phyloP scores from a whole-genome alignment of 2,888 invertebrate genomes.

The Syritta pipiens region DNA sequence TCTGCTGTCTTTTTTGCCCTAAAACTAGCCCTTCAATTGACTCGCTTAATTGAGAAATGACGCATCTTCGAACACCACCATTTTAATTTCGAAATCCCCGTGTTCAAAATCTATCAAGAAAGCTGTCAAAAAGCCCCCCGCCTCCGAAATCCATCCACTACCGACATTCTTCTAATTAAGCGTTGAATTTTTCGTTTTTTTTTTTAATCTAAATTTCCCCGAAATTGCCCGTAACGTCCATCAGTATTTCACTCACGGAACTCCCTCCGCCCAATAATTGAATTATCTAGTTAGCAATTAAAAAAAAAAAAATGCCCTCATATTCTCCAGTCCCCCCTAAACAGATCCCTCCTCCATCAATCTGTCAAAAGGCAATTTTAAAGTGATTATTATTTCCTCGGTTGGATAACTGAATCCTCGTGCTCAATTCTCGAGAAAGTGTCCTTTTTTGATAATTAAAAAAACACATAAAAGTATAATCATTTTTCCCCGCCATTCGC shows the following conservation, averaged over 20 bases:
- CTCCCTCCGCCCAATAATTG: constrained; percentile 24
- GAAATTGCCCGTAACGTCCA: too few species aligned
- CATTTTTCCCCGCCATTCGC: constrained; percentile 31
- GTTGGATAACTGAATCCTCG: constrained; percentile 34
- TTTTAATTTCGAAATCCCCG: too few species aligned
- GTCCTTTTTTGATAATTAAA: constrained; percentile 64
- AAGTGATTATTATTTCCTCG: constrained; percentile 56
- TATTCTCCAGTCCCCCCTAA: neutral
- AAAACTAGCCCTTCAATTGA: too few species aligned
- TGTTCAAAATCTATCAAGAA: too few species aligned
- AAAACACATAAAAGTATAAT: constrained; percentile 61
- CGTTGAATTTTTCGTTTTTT: too few species aligned
- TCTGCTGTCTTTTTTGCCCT: too few species aligned
- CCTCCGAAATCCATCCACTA: too few species aligned
- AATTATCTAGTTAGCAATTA: constrained; percentile 51
- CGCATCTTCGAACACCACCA: too few species aligned
- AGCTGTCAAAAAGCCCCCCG: too few species aligned
- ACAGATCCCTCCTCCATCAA: constrained; percentile 43
- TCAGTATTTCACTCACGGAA: constrained; percentile 10
- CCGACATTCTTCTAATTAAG: too few species aligned
- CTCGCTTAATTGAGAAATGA: too few species aligned
- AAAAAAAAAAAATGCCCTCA: constrained; percentile 16
- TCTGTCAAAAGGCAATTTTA: constrained; percentile 60
- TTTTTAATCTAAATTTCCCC: too few species aligned
- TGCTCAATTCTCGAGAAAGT: constrained; percentile 39